Evolutionary conservation across 2,888 invertebrate species (phyloP), one percentile per base, ranked within the genome.

Genomic region (Scaptomyza parva): DNA sequence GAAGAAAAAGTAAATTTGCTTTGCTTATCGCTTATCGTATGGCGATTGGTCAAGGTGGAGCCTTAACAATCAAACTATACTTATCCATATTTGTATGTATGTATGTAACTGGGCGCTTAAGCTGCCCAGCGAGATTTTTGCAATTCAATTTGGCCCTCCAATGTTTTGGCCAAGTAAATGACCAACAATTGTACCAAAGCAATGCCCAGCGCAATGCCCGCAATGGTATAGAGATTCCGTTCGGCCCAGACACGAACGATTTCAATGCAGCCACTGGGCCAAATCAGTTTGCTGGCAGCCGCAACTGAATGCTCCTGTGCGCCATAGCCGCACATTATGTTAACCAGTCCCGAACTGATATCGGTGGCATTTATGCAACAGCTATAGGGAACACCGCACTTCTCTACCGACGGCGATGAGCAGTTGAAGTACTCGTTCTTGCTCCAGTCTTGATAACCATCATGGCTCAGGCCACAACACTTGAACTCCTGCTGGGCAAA

Each of bases 391-490:
- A 98, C 98, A 2, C 97, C 98, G 89, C 98, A 98, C 68, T 95
- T 93, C 92, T 98, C 97, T 20, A 96, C 96, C 43, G 97, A 97
- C 0, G 96, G 97, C 9, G 97, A 97, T 24, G 96, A 95, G 86
- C 98, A 98, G 92, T 98, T 98, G 91, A 98, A 98, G 92, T 98
- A 98, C 89, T 97, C 97, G 91, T 98, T 98, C 92, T 97, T 96
- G 52, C 95, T 95, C 98, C 98, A 98, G 92, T 98, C 98, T 93
- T 96, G 95, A 91, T 97, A 98, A 0, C 98, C 98, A 82, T 96
- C 96, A 50, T 96, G 95, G 58, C 97, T 97, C 1, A 98, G 93
- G 0, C 98, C 98, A 91, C 98, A 98, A 90, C 98, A 98, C 86
- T 92, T 91, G 64, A 92, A 92, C 69, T 97, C 97, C 92, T 97